phyloP scores from a whole-genome alignment of 2,113 vertebrate genomes.

The Protomyctophum bolini region DNA sequence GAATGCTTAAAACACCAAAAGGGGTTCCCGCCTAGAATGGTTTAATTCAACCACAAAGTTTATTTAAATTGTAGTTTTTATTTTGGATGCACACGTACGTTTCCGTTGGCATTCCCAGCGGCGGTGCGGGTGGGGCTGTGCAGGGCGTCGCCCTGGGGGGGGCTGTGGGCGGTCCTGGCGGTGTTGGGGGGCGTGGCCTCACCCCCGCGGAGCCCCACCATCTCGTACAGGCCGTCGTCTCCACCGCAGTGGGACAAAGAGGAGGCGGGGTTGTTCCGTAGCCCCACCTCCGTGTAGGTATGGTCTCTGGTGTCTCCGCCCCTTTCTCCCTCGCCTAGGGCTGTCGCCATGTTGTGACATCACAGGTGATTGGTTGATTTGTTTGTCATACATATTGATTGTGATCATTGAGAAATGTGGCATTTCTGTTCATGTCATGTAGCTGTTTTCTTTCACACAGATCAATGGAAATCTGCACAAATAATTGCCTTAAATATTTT shows the following conservation, averaged over 20 bases:
- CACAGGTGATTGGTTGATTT: too few relatives aligned
- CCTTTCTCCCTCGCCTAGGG: slow-evolving; percentile 32
- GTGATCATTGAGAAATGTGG: too few relatives aligned
- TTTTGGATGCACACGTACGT: slow-evolving; percentile 51
- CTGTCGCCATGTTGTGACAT: too few relatives aligned
- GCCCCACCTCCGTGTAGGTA: slow-evolving; percentile 77
- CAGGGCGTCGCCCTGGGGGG: slow-evolving; percentile 43
- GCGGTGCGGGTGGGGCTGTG: slow-evolving; percentile 31
- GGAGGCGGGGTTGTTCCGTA: slow-evolving; percentile 38
- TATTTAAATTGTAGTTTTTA: too few relatives aligned
- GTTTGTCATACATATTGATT: too few relatives aligned
- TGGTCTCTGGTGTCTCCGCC: slow-evolving; percentile 66
- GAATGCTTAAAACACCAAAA: too few relatives aligned
- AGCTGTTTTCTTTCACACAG: too few relatives aligned
- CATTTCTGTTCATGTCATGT: too few relatives aligned
- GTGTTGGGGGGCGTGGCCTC: slow-evolving; percentile 41
- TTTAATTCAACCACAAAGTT: too few relatives aligned
- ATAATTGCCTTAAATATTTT: too few relatives aligned
- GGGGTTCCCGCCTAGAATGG: too few relatives aligned
- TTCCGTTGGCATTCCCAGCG: slow-evolving; percentile 42
- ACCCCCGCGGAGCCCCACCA: slow-evolving; percentile 68
- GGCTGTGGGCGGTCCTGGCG: slow-evolving; percentile 28
- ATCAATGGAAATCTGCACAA: too few relatives aligned
- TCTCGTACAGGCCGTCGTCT: slow-evolving; percentile 79
- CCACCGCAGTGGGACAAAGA: slow-evolving; percentile 48